Conservation (phyloP, 2,888 invertebrate species). For the Andrena chrysosceles region DNA sequence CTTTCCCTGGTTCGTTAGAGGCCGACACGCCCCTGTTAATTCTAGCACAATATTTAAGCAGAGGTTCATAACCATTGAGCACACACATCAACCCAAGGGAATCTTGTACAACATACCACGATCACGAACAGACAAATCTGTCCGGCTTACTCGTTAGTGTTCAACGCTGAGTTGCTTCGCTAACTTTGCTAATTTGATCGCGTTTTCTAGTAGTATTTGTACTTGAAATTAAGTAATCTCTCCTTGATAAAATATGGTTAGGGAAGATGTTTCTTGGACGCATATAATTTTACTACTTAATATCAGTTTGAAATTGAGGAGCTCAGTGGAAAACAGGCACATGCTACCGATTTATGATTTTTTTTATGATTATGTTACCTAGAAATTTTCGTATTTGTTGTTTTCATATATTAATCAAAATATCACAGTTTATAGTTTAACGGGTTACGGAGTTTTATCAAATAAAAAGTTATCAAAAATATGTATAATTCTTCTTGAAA, state of each 20-base stretch:
- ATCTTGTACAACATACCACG: conserved; percentile 43
- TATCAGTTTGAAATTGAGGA: too few species aligned
- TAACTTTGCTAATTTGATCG: conserved; percentile 38
- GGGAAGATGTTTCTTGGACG: too few species aligned
- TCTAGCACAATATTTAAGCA: conserved; percentile 75
- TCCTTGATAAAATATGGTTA: neutral
- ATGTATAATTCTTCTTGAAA: too few species aligned
- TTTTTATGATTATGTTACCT: too few species aligned
- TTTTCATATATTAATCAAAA: too few species aligned
- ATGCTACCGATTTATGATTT: too few species aligned
- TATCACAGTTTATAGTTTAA: too few species aligned
- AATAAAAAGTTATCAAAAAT: too few species aligned
- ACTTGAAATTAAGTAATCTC: neutral
- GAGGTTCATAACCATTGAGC: conserved; percentile 54
- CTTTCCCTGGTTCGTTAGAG: conserved; percentile 71
- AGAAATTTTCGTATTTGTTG: too few species aligned
- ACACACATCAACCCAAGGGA: conserved; percentile 42
- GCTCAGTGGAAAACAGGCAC: too few species aligned
- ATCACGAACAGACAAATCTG: conserved; percentile 40
- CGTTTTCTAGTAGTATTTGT: neutral
- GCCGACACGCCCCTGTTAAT: conserved; percentile 73
- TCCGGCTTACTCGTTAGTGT: conserved; percentile 38
- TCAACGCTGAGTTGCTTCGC: conserved; percentile 39
- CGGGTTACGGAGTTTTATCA: too few species aligned
- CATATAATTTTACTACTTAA: too few species aligned